Conservation (phyloP, 2,888 invertebrate species). For the Eutolmus rufibarbis region DNA sequence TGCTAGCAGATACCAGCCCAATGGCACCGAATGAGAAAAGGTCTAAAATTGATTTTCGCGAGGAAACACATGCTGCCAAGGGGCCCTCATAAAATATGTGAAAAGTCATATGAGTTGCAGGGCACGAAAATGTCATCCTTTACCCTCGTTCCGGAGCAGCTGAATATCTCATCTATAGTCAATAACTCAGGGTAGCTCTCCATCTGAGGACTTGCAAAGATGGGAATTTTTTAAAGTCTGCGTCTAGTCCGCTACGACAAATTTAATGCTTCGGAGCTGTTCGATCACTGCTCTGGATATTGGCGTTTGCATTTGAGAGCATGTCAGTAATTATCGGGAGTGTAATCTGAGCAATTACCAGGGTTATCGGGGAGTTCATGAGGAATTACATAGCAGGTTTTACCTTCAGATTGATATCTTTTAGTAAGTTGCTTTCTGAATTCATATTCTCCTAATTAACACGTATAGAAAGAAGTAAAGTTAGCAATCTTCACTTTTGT, state of each 20-base stretch:
- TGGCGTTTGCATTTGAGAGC: not conserved
- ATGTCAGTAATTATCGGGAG: not conserved
- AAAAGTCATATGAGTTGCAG: constrained; percentile 34
- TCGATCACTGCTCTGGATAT: not conserved
- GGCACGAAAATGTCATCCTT: constrained; percentile 35
- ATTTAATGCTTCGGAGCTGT: not conserved
- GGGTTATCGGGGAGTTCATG: not conserved
- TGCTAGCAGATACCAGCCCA: constrained; percentile 26
- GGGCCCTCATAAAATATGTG: constrained; percentile 26
- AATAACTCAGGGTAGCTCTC: constrained; percentile 1
- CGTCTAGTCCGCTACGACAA: not conserved
- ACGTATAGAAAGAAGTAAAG: too few relatives aligned
- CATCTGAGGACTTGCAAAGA: not conserved
- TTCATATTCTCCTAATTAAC: not conserved
- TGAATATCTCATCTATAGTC: constrained; percentile 35
- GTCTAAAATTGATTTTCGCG: constrained; percentile 41
- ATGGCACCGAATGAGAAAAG: constrained; percentile 34
- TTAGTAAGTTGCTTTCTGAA: not conserved
- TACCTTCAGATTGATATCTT: not conserved
- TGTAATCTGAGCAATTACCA: not conserved
- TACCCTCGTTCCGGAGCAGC: constrained; percentile 10
- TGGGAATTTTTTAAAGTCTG: not conserved
- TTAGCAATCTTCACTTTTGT: too few relatives aligned
- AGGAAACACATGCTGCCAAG: constrained; percentile 31
- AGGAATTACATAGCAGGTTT: not conserved